phyloP scores from a whole-genome alignment of 1,140 invertebrate genomes.

The Drosophila jambulina region DNA sequence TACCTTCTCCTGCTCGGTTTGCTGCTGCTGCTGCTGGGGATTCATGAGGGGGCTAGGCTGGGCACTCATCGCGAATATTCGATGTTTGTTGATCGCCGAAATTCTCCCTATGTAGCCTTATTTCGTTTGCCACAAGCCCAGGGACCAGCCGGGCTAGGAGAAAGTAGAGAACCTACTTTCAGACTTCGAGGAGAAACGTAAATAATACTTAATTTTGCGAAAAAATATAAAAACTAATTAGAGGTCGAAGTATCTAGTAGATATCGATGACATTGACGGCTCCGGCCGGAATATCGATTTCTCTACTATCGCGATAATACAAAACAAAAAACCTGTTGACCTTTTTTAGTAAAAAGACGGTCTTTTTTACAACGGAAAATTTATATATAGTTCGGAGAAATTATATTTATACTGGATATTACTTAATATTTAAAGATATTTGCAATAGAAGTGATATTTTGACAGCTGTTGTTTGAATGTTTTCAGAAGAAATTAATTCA shows the following conservation, averaged over 20 bases:
- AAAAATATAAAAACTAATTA: neutral
- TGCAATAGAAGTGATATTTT: neutral
- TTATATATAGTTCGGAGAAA: no score
- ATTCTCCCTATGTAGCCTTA: neutral
- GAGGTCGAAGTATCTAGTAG: neutral
- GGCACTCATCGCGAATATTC: slow-evolving; percentile 65
- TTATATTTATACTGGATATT: neutral
- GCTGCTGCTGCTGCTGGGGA: slow-evolving; percentile 63
- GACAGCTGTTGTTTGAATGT: neutral
- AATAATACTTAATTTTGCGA: neutral
- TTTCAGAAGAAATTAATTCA: neutral
- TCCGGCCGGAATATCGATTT: neutral
- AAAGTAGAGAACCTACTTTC: neutral
- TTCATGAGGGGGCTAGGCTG: slow-evolving; percentile 79
- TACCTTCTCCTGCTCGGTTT: slow-evolving; percentile 80
- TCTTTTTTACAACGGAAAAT: no score
- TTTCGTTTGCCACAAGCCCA: neutral
- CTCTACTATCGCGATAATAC: neutral
- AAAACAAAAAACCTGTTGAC: no score
- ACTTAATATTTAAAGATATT: neutral
- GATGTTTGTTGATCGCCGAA: neutral
- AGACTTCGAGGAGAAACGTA: neutral
- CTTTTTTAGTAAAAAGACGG: neutral
- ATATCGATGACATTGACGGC: neutral
- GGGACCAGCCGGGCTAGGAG: neutral